Conservation (phyloP, 2,888 invertebrate species). For the Oscheius sp. region DNA sequence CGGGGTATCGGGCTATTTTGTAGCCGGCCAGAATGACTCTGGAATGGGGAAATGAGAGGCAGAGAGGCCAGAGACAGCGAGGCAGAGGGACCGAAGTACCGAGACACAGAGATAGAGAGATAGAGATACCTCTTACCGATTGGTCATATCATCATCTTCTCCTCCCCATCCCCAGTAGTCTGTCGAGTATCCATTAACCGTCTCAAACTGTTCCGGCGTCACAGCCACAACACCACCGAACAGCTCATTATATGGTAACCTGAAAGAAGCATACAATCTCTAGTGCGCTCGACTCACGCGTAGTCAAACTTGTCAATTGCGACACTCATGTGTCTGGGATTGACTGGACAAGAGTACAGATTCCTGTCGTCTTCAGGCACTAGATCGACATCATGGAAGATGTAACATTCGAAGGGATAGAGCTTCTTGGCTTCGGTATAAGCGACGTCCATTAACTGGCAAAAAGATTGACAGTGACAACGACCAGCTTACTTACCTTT, state of each 20-base stretch:
- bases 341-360: constrained; percentile 72
- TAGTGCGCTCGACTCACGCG: constrained; percentile 51
- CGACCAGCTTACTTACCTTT: constrained; percentile 36
- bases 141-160: constrained; percentile 96
- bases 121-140: constrained; percentile 73
- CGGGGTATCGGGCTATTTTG: constrained; percentile 91
- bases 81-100: background rate
- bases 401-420: constrained; percentile 74
- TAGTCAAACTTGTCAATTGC: constrained; percentile 73
- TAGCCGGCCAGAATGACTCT: constrained; percentile 75
- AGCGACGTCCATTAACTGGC: constrained; percentile 90
- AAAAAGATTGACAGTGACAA: background rate
- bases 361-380: constrained; percentile 73
- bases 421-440: constrained; percentile 86
- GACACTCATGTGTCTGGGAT: constrained; percentile 73
- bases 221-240: constrained; percentile 96
- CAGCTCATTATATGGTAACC: constrained; percentile 89
- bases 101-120: background rate
- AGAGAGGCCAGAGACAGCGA: background rate
- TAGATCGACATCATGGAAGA: constrained; percentile 75
- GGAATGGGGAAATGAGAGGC: background rate
- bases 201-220: constrained; percentile 85
- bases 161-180: constrained; percentile 95
- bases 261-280: constrained; percentile 74
- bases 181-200: constrained; percentile 82